Conservation (phyloP, 2,888 invertebrate genomes). For the Pristionchus entomophagus region DNA sequence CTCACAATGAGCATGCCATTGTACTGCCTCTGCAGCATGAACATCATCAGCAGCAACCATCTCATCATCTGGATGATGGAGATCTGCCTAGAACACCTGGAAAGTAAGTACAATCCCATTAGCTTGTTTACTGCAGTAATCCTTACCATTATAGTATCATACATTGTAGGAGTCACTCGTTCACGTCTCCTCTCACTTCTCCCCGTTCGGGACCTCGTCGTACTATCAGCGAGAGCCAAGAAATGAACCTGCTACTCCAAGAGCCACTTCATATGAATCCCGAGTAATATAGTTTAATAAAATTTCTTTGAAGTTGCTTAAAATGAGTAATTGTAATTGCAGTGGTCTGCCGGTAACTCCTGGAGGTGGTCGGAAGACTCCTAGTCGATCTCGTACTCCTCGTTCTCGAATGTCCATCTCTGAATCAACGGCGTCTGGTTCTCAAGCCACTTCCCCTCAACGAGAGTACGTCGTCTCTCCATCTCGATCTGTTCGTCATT, state of each 20-base stretch:
- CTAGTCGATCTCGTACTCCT: not conserved
- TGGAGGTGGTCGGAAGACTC: not conserved
- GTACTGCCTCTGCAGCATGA: not conserved
- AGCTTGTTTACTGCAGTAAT: not conserved
- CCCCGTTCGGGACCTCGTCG: not conserved
- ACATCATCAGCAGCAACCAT: not conserved
- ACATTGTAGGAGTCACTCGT: not conserved
- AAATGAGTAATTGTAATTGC: not conserved
- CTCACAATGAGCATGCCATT: not conserved
- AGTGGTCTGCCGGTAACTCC: constrained; percentile 39
- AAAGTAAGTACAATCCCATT: constrained; percentile 4
- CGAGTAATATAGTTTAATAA: not conserved
- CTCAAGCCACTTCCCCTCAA: not conserved
- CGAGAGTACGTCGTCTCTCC: not conserved
- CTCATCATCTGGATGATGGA: not conserved
- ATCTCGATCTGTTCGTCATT: not conserved
- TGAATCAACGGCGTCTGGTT: not conserved
- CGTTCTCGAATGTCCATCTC: constrained; percentile 14
- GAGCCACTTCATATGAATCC: not conserved
- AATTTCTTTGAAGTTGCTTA: not conserved
- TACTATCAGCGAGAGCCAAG: constrained; percentile 37
- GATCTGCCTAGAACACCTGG: constrained; percentile 36
- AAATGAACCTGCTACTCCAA: not conserved
- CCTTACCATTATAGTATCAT: not conserved
- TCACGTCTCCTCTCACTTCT: not conserved